Base-by-base conservation (phyloP, 1,140 invertebrate species). In the Coptotermes formosanus region DNA sequence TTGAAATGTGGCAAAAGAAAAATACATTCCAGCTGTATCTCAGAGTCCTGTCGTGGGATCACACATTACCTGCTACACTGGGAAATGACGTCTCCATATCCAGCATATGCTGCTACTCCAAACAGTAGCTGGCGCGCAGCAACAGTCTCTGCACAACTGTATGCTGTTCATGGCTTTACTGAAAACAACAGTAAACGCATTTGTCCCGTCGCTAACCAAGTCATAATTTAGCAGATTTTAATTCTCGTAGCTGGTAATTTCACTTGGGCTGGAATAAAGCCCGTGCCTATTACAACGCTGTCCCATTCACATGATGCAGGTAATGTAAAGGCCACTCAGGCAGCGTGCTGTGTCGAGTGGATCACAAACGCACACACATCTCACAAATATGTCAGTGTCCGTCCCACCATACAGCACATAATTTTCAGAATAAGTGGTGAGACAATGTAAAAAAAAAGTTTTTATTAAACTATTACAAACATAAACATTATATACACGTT, bases 141-240 rank as follows among this genome's bases (percentile, higher is more conserved):
- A 3, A 19, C 6, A 64, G 19, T 64, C 59, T 64, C 6, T 64
- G 7, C 25, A 16, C 12, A 16, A 3, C 59, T 21, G 7, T 38
- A 38, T 48, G 1, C 45, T 64, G 21, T 64, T 19, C 9, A 75
- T 75, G 64, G 64, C 30, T 75, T 30, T 30, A 75, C 25, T 30
- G 64, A 75, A 75, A 75, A 75, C 64, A 75, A 75, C 64, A 75
- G 30, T 75, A 75, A 75, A 30, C 19, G n/a, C 64, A 75, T 75
- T 75, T 75, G 64, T 75, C 64, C 25, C 0, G 64, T 75, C 64
- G 64, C 64, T 75, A 75, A 75, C 64, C 0, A 25, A 75, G 64
- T 75, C 64, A 75, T 75, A 75, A 75, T 75, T 75, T 30, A 75
- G 64, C 64, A 4, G 25, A n/a, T n/a, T 75, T 75, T 75, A 75